These are phyloP conservation scores for Batillaria attramentaria DNA, from an alignment of 1,140 invertebrate genomes.

Conservation along the genomic window DNA sequence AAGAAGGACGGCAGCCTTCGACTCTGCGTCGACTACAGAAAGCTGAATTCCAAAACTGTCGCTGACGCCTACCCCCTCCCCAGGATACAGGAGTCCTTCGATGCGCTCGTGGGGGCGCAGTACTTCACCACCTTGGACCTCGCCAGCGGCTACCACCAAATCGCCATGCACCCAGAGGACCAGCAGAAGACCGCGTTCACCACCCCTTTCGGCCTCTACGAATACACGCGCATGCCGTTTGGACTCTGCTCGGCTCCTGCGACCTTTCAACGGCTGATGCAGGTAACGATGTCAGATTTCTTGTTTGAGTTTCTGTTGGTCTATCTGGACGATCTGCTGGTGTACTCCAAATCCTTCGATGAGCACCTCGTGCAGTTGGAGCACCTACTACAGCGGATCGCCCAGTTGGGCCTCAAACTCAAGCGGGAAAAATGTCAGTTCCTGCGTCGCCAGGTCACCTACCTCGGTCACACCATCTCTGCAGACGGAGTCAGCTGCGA, in stretches of 20 bases:
- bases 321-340: constrained; percentile 33
- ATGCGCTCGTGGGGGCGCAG: constrained; percentile 27
- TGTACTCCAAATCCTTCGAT: constrained; percentile 25
- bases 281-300: neutral
- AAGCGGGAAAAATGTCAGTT: constrained; percentile 53
- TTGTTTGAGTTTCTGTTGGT: neutral
- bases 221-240: neutral
- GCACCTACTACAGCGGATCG: constrained; percentile 37
- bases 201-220: neutral
- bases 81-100: constrained; percentile 38
- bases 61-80: constrained; percentile 41
- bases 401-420: constrained; percentile 64
- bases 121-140: constrained; percentile 45
- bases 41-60: no score
- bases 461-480: constrained; percentile 55
- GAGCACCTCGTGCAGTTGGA: constrained; percentile 32
- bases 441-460: constrained; percentile 53
- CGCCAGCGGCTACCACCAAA: constrained; percentile 30
- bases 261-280: neutral
- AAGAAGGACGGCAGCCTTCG: constrained; percentile 44
- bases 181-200: neutral
- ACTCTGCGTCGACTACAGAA: constrained; percentile 46
- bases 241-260: neutral
- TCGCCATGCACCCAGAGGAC: neutral
- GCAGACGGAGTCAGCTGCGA: constrained; percentile 50